These are phyloP conservation scores for Tachypleus tridentatus DNA, from an alignment of 1,140 invertebrate species.

Conservation along the genomic window DNA sequence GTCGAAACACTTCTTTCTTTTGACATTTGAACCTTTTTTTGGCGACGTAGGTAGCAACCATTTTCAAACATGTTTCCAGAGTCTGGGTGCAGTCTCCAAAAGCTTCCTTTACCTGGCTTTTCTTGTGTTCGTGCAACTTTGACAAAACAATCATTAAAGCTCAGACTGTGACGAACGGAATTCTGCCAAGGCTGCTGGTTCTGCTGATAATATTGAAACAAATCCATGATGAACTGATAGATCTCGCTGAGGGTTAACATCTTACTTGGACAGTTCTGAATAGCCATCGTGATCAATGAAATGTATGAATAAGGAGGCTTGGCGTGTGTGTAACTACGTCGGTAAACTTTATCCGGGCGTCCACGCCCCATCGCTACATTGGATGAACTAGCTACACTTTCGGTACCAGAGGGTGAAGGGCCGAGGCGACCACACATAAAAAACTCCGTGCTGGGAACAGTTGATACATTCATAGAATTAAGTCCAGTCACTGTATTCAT, in stretches of 20 bases:
- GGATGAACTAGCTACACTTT: constrained; percentile 14
- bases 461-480: constrained; percentile 31
- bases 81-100: constrained; percentile 82
- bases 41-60: constrained; percentile 71
- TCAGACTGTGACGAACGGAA: constrained; percentile 80
- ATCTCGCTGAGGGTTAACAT: constrained; percentile 88
- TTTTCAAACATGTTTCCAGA: constrained; percentile 98
- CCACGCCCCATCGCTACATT: constrained; percentile 45
- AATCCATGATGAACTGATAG: constrained; percentile 45
- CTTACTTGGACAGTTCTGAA: constrained; percentile 62
- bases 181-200: constrained; percentile 94
- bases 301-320: constrained; percentile 80
- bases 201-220: constrained; percentile 68
- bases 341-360: constrained; percentile 63
- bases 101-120: constrained; percentile 78
- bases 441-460: constrained; percentile 26
- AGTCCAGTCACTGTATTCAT: constrained; percentile 37
- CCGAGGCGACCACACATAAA: constrained; percentile 29
- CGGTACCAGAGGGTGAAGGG: constrained; percentile 38
- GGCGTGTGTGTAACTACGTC: constrained; percentile 88
- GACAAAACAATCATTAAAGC: constrained; percentile 75
- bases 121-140: constrained; percentile 71
- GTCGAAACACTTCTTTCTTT: constrained; percentile 72
- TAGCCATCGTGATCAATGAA: constrained; percentile 88
- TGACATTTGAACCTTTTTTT: constrained; percentile 72